Percentiles rank a stretch among this genome's conserved stretches.
These are phyloP conservation scores for Isaurus tuberculatus DNA, from an alignment of 92 coral and sea anemone species.

Conservation along the genomic window DNA sequence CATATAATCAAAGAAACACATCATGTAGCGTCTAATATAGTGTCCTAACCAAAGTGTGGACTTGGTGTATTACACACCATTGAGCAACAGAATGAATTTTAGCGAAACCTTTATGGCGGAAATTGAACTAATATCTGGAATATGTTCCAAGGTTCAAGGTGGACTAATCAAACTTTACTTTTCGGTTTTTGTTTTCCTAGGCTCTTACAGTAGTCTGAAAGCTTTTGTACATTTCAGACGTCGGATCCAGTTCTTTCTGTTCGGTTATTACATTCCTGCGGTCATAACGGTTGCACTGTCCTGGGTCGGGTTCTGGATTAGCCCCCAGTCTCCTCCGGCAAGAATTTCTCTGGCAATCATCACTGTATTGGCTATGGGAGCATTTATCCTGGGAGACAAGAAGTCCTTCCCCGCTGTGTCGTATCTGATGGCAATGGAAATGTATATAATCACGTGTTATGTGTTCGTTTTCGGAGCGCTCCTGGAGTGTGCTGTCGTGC, in stretches of 20 bases:
- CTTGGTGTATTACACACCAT: no score
- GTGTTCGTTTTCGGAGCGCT: conserved; percentile 80
- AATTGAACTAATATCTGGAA: no score
- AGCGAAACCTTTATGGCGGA: no score
- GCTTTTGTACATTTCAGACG: conserved; percentile 70
- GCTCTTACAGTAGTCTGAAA: conserved; percentile 62
- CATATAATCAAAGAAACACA: no score
- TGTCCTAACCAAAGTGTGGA: no score
- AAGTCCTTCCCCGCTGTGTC: conserved; percentile 80
- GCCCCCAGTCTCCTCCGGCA: conserved; percentile 80
- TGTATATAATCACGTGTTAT: conserved; percentile 76
- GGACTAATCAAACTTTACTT: neutral
- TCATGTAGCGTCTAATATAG: no score
- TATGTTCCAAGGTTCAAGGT: no score
- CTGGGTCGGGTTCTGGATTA: conserved; percentile 89
- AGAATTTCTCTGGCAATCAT: conserved; percentile 84
- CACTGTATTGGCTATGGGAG: conserved; percentile 81
- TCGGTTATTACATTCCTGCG: conserved; percentile 80
- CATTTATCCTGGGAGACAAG: conserved; percentile 75
- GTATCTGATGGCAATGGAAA: conserved; percentile 79
- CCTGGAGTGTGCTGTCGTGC: conserved; percentile 83
- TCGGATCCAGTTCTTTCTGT: conserved; percentile 71
- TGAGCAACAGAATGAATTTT: no score
- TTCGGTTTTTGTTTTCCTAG: conserved; percentile 12
- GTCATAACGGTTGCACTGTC: conserved; percentile 76